A percentile compares a stretch with the other conserved stretches of the same genome.
Evolutionary conservation across 1,140 invertebrate species (phyloP).

Genomic region (Atta colombica): DNA sequence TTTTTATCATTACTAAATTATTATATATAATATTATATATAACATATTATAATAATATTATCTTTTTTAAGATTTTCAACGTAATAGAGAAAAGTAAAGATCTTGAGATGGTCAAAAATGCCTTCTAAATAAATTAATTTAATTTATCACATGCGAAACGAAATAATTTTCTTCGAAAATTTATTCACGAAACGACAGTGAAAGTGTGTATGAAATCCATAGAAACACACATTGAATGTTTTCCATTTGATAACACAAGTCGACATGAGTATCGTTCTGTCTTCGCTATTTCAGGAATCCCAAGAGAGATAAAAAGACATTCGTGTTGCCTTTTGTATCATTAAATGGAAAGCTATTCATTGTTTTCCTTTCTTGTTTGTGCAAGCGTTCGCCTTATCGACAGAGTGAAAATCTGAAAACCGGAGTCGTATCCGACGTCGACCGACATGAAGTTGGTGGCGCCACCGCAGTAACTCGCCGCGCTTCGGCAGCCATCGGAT

Average conservation of each 20-base stretch:
- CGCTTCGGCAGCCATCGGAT: slow-evolving; percentile 32
- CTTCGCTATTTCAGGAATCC: too few relatives aligned
- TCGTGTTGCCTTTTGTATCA: too few relatives aligned
- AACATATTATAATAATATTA: neutral
- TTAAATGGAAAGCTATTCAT: neutral
- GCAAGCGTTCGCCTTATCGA: slow-evolving; percentile 23
- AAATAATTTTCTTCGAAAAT: neutral
- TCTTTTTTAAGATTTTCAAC: neutral
- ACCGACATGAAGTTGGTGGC: neutral
- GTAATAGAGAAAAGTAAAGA: neutral
- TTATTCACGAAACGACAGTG: neutral
- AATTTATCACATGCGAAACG: neutral
- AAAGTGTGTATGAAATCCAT: neutral
- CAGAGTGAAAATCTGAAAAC: neutral
- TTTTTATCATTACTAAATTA: neutral
- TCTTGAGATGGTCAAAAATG: neutral
- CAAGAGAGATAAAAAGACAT: too few relatives aligned
- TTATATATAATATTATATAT: too few relatives aligned
- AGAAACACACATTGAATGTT: neutral
- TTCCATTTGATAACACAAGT: too few relatives aligned
- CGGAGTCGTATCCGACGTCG: neutral
- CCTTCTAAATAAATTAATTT: neutral
- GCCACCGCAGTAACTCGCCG: neutral
- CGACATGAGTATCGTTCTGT: too few relatives aligned
- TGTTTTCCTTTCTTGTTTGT: neutral